These are phyloP conservation scores for Gyrodactylus bullatarudis DNA, from an alignment of 1,140 invertebrate species.

Conservation along the genomic window DNA sequence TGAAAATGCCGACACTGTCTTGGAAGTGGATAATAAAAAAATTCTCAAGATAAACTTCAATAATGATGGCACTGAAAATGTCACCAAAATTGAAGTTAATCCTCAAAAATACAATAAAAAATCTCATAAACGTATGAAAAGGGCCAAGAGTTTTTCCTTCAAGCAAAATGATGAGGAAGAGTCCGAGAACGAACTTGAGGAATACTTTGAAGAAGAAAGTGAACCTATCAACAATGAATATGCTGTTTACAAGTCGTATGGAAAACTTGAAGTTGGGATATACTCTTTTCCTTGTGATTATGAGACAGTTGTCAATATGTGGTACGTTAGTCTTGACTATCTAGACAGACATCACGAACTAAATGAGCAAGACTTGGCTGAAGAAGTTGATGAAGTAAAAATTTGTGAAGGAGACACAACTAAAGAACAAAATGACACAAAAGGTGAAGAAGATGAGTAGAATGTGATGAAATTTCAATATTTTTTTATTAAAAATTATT, in stretches of 20 bases:
- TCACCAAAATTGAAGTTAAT: not conserved
- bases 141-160: not conserved
- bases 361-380: too few species aligned
- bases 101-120: not conserved
- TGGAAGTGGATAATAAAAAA: too few species aligned
- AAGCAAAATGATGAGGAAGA: not conserved
- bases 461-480: not conserved
- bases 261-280: not conserved
- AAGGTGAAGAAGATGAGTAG: not conserved
- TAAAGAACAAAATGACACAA: not conserved
- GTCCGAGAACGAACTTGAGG: not conserved
- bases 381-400: not conserved
- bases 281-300: not conserved
- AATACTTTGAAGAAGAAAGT: not conserved
- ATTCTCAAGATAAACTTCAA: not conserved
- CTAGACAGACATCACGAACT: not conserved
- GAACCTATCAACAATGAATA: not conserved
- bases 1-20: too few species aligned
- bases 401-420: not conserved
- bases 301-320: not conserved
- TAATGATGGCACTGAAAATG: not conserved
- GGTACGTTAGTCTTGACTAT: not conserved
- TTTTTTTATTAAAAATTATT: not conserved
- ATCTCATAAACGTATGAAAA: not conserved
- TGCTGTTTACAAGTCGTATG: not conserved